Percentiles rank a stretch among this genome's conserved stretches.
Evolutionary conservation across 2,888 invertebrate species (phyloP).

Genomic region (Spisula subtruncata): DNA sequence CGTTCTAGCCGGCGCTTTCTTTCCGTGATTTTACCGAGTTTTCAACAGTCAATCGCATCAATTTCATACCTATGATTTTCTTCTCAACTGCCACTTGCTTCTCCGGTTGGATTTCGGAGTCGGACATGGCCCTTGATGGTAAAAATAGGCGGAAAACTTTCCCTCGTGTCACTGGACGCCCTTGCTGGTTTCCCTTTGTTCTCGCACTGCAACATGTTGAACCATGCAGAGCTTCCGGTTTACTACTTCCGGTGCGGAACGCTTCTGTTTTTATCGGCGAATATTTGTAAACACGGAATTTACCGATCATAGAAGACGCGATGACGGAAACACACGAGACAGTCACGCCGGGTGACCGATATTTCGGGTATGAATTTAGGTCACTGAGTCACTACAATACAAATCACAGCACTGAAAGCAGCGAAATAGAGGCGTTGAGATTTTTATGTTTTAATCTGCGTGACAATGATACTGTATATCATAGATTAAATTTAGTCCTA

Average conservation of each 20-base stretch:
- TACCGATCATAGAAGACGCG: slow-evolving; percentile 22
- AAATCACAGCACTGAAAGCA: background rate
- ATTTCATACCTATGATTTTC: slow-evolving; percentile 88
- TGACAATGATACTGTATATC: too few relatives aligned
- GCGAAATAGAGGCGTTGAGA: background rate
- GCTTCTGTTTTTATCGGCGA: background rate
- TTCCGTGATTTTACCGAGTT: background rate
- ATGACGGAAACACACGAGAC: slow-evolving; percentile 43
- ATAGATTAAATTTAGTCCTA: too few relatives aligned
- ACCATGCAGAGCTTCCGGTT: slow-evolving; percentile 56
- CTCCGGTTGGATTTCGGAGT: slow-evolving; percentile 96
- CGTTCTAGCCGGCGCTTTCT: slow-evolving; percentile 32
- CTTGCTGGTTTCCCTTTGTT: slow-evolving; percentile 78
- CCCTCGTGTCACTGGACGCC: slow-evolving; percentile 79
- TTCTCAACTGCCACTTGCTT: slow-evolving; percentile 91
- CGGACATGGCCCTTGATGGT: slow-evolving; percentile 93
- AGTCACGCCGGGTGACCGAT: slow-evolving; percentile 26
- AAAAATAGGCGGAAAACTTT: slow-evolving; percentile 80
- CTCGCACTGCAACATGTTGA: slow-evolving; percentile 69
- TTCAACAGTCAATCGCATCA: background rate
- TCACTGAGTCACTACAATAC: background rate
- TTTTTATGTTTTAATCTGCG: too few relatives aligned
- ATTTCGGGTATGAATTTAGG: slow-evolving; percentile 24
- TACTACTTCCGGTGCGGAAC: slow-evolving; percentile 12
- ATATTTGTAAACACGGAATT: background rate